phyloP scores from a whole-genome alignment of 2,113 vertebrate species.

The Oxyura jamaicensis region DNA sequence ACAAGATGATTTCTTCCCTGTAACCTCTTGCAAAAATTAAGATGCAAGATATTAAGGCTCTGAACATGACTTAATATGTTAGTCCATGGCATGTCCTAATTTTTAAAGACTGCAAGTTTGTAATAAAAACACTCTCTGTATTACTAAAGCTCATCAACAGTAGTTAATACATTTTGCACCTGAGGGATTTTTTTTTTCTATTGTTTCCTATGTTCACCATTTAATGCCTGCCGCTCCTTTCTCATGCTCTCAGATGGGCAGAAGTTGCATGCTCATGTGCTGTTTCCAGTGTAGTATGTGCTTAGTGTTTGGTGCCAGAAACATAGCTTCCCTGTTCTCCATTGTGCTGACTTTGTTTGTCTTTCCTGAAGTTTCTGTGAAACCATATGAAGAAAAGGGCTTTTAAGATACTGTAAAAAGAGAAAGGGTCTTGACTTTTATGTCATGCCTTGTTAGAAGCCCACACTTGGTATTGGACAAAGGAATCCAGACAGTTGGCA shows the following conservation, averaged over 20 bases:
- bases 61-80: neutral
- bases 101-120: neutral
- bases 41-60: neutral
- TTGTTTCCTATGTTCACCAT: neutral
- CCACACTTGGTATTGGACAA: neutral
- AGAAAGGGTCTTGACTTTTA: neutral
- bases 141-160: neutral
- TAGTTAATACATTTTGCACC: neutral
- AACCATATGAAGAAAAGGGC: neutral
- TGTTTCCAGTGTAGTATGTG: neutral
- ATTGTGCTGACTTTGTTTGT: neutral
- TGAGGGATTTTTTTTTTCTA: neutral
- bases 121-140: neutral
- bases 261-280: neutral
- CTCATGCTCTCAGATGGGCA: neutral
- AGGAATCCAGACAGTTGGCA: neutral
- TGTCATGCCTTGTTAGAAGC: neutral
- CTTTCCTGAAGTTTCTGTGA: neutral
- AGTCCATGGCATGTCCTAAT: neutral
- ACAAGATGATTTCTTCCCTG: neutral
- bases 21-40: neutral
- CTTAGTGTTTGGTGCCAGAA: neutral
- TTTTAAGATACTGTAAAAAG: constrained; percentile 4
- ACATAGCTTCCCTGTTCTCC: neutral
- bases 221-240: neutral